Base-by-base conservation (phyloP, 2,797 vertebrate genomes). In the Syngnathus rostellatus region DNA sequence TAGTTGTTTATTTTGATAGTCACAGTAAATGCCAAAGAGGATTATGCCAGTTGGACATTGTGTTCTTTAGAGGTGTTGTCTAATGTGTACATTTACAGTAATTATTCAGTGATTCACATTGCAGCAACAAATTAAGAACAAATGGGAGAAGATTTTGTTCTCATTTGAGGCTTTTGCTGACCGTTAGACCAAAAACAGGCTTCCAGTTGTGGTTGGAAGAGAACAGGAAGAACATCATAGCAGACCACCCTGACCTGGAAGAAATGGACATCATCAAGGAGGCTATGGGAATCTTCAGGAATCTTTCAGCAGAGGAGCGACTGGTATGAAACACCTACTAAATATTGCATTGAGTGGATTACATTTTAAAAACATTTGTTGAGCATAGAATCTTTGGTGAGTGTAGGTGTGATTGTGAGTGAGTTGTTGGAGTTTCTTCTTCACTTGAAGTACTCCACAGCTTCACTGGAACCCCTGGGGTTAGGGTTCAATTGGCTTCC, bases 181-280 rank as follows among this genome's bases (percentile, higher is more conserved):
- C 21, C 19, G 16, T 73, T 81, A 98, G 96, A 69, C 92, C 93
- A 0, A 95, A 89, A 87, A 98, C 96, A 0, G 96, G 97, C 14
- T 98, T 98, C 88, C 94, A 98, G 84, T 87, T 94, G 69, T 99
- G 97, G 97, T 83, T 98, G 0, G 93, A 96, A 70, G 94, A 97
- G 84, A 94, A 95, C 77, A 91, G 95, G 83, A 93, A 91, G 80
- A 86, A 58, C 61, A 95, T 99, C 76, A 70, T 91, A 7, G 76
- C 86, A 0, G 93, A 94, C 66, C 88, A 89, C 45, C 92, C 95
- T 3, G 90, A 91, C 66, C 83, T 98, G 77, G 90, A 94, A 1
- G 96, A 98, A 91, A 90, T 92, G 0, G 94, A 93, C n/a, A 71
- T 99, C 81, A 96, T 99, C 85, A 97, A 94, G 82, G 96, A 98